Evolutionary conservation across 2,113 vertebrate species (phyloP).

Genomic region (Alosa alosa): DNA sequence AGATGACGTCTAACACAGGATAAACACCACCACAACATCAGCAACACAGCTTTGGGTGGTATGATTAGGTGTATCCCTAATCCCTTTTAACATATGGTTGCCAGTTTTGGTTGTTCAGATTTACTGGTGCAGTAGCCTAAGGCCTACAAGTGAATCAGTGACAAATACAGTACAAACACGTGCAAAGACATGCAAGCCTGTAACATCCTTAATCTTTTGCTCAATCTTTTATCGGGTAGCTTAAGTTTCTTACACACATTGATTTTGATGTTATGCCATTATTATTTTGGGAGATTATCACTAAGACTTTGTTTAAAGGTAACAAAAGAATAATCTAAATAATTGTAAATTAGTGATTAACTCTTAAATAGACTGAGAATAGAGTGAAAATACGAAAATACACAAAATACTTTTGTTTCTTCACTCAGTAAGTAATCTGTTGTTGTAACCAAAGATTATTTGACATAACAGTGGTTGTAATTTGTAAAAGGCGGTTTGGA

Average conservation of each 20-base stretch:
- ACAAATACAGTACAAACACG: neutral
- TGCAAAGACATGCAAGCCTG: neutral
- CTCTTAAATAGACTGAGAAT: too few relatives aligned
- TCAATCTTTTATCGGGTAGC: too few relatives aligned
- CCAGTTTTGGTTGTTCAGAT: neutral
- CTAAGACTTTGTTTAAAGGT: too few relatives aligned
- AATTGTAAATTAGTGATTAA: too few relatives aligned
- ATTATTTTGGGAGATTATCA: too few relatives aligned
- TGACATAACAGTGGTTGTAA: neutral
- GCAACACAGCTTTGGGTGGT: neutral
- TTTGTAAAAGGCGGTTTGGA: neutral
- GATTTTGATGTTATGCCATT: neutral
- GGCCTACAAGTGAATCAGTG: neutral
- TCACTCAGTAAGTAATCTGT: neutral
- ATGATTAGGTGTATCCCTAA: neutral
- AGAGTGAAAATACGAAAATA: too few relatives aligned
- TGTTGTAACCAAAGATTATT: neutral
- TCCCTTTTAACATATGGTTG: neutral
- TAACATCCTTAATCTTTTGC: neutral
- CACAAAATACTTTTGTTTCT: neutral
- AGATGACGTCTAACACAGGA: neutral
- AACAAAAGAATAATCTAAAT: too few relatives aligned
- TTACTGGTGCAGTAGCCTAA: neutral
- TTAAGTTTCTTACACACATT: neutral
- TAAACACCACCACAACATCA: neutral